These are phyloP conservation scores for Schizotus pectinicornis DNA, from an alignment of 2,888 invertebrate genomes.

Conservation along the genomic window DNA sequence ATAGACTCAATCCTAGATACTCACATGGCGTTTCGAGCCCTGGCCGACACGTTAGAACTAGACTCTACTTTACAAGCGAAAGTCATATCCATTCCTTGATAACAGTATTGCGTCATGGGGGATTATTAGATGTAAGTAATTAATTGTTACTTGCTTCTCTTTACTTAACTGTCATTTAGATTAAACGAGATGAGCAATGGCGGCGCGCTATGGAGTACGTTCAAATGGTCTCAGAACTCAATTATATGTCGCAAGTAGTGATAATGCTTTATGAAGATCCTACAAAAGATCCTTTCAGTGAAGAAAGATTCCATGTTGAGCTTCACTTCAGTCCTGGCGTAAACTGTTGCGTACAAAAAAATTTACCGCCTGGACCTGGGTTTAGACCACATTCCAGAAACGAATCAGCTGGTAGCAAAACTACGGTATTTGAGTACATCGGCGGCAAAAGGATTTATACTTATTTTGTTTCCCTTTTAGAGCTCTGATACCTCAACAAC, in stretches of 20 bases:
- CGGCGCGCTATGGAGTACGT: slow-evolving; percentile 98
- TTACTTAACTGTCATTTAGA: slow-evolving; percentile 56
- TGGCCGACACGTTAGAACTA: slow-evolving; percentile 94
- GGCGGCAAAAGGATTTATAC: neutral
- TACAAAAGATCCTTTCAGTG: slow-evolving; percentile 89
- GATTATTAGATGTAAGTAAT: slow-evolving; percentile 78
- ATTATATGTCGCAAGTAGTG: slow-evolving; percentile 99
- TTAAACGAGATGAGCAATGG: slow-evolving; percentile 95
- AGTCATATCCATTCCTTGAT: slow-evolving; percentile 98
- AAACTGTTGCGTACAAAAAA: slow-evolving; percentile 94
- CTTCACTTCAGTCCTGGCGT: slow-evolving; percentile 99
- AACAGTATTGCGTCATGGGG: slow-evolving; percentile 93
- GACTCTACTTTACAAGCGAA: slow-evolving; percentile 99
- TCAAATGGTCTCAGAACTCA: slow-evolving; percentile 95
- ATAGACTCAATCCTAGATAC: slow-evolving; percentile 95
- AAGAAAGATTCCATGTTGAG: slow-evolving; percentile 96
- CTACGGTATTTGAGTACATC: slow-evolving; percentile 61
- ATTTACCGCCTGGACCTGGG: slow-evolving; percentile 90
- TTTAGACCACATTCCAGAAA: slow-evolving; percentile 91
- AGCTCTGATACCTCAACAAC: slow-evolving; percentile 70
- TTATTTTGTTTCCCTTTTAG: slow-evolving; percentile 53
- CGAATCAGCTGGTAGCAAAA: slow-evolving; percentile 70
- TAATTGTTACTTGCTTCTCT: neutral
- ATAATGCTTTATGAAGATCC: slow-evolving; percentile 99
- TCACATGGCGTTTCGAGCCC: slow-evolving; percentile 98